These are phyloP conservation scores for Cerastoderma edule DNA, from an alignment of 2,888 invertebrate genomes.

Conservation along the genomic window DNA sequence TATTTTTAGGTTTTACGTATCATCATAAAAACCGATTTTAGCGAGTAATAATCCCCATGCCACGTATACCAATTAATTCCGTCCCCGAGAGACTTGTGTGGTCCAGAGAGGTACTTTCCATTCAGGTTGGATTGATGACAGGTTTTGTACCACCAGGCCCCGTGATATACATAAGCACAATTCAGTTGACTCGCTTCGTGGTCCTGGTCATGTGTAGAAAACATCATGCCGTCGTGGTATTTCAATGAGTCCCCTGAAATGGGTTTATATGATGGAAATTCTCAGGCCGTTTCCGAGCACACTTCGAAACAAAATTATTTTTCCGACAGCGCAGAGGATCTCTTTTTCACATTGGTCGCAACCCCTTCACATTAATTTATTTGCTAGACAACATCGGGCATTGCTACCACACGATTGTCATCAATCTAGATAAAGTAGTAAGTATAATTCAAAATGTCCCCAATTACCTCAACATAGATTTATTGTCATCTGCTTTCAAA, in stretches of 20 bases:
- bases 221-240: conserved; percentile 8
- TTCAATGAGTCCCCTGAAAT: conserved; percentile 8
- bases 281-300: too few species aligned
- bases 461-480: too few species aligned
- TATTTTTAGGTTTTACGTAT: conserved; percentile 17
- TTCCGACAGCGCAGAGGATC: too few species aligned
- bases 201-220: conserved; percentile 18
- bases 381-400: too few species aligned
- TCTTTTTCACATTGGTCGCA: too few species aligned
- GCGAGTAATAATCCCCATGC: conserved; percentile 13
- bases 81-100: not conserved
- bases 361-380: too few species aligned
- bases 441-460: too few species aligned
- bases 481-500: too few species aligned
- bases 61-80: conserved; percentile 18
- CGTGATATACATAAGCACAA: conserved; percentile 8
- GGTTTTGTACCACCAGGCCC: conserved; percentile 19
- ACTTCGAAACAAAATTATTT: too few species aligned
- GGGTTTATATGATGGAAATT: not conserved
- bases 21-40: conserved; percentile 15
- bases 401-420: too few species aligned
- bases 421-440: too few species aligned
- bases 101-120: conserved; percentile 19
- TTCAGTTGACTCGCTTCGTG: not conserved
- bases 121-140: conserved; percentile 20